Evolutionary conservation across 2,797 vertebrate species (phyloP).

Genomic region (Kryptopterus vitreolus): DNA sequence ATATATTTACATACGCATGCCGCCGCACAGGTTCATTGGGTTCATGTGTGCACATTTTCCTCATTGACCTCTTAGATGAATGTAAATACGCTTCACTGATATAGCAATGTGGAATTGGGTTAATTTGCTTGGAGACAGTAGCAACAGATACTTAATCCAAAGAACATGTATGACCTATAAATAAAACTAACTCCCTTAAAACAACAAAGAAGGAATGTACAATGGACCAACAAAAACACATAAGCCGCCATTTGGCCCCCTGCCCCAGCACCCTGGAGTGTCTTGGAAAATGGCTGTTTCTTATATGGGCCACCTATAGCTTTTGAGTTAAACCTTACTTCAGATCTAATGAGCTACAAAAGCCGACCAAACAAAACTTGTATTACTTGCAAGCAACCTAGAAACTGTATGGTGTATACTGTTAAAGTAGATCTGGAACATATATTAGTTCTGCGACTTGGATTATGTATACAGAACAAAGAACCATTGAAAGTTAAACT

Average conservation of each 20-base stretch:
- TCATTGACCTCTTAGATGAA: background rate
- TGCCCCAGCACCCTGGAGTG: background rate
- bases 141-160: background rate
- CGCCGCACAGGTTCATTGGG: background rate
- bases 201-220: background rate
- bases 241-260: slow-evolving; percentile 8
- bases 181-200: background rate
- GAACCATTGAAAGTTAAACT: slow-evolving; percentile 3
- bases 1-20: background rate
- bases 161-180: background rate
- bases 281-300: background rate
- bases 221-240: background rate
- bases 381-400: background rate
- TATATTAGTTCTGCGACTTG: slow-evolving; percentile 19
- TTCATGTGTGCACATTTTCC: background rate
- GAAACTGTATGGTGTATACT: background rate
- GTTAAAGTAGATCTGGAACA: background rate
- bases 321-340: background rate
- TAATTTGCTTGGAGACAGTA: background rate
- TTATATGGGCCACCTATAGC: background rate
- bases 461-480: slow-evolving; percentile 11
- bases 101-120: background rate
- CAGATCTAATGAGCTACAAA: background rate
- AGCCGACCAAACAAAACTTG: background rate
- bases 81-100: background rate